Conservation (phyloP, 2,888 invertebrate species). For the Coenonympha arcania region DNA sequence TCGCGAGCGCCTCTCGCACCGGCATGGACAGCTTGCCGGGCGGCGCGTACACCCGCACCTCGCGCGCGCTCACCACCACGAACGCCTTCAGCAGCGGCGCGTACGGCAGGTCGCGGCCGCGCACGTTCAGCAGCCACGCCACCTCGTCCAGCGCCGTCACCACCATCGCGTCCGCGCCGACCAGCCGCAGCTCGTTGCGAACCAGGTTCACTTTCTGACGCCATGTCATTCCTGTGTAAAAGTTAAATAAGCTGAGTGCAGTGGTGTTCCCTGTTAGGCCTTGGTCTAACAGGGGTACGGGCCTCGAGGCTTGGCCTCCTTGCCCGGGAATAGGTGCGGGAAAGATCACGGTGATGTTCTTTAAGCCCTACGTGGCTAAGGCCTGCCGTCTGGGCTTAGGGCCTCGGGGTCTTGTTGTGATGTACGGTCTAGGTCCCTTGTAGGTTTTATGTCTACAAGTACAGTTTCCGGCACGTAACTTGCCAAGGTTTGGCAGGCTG, state of each 20-base stretch:
- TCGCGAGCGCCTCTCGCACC: constrained; percentile 67
- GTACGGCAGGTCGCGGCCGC: constrained; percentile 87
- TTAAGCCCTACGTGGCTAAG: no score
- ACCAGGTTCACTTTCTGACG: constrained; percentile 81
- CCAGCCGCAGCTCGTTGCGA: constrained; percentile 75
- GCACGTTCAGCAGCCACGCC: constrained; percentile 90
- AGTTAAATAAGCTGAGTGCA: no score
- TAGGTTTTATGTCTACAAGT: no score
- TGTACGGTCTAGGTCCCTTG: no score
- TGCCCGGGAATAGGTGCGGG: no score
- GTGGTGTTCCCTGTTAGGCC: no score
- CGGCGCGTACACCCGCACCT: constrained; percentile 81
- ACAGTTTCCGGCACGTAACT: not conserved
- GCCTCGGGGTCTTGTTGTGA: no score
- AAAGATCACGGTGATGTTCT: no score
- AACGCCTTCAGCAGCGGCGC: constrained; percentile 87
- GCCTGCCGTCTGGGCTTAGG: no score
- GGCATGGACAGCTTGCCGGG: constrained; percentile 76
- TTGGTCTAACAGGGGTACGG: no score
- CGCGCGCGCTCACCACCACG: constrained; percentile 77
- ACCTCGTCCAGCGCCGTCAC: constrained; percentile 88
- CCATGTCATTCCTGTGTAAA: constrained; percentile 79
- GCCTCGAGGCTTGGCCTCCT: no score
- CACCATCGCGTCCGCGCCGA: constrained; percentile 84
- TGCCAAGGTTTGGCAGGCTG: no score